Conservation (phyloP, 2,113 vertebrate genomes). For the Stegastes partitus region DNA sequence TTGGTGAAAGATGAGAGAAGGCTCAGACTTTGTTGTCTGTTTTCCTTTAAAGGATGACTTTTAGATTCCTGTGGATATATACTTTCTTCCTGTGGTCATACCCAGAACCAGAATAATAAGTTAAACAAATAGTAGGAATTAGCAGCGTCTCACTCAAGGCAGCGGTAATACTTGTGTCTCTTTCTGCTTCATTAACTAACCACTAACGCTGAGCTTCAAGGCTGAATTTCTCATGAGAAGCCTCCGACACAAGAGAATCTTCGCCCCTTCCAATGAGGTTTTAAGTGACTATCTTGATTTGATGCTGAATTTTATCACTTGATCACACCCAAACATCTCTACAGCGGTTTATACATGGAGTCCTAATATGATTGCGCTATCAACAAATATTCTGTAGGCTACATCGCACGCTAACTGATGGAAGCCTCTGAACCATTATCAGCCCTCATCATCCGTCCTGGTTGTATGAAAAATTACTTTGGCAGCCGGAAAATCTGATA, state of each 20-base stretch:
- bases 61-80: background rate
- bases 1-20: slow-evolving; percentile 8
- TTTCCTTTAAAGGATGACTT: slow-evolving; percentile 2
- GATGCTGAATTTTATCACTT: background rate
- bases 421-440: background rate
- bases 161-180: background rate
- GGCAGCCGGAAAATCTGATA: background rate
- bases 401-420: too few relatives aligned
- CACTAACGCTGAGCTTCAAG: too few relatives aligned
- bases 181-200: slow-evolving; percentile 4
- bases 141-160: background rate
- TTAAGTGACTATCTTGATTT: slow-evolving; percentile 16
- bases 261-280: background rate
- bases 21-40: background rate
- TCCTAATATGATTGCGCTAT: background rate
- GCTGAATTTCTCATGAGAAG: slow-evolving; percentile 8
- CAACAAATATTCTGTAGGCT: background rate
- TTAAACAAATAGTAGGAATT: background rate
- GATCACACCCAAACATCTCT: background rate
- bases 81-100: background rate
- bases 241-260: background rate
- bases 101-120: background rate
- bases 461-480: slow-evolving; percentile 1
- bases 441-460: background rate
- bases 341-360: background rate